Percentiles rank a stretch among this genome's conserved stretches.
Evolutionary conservation across 2,888 invertebrate genomes (phyloP).

Genomic region (Uloborus plumipes): DNA sequence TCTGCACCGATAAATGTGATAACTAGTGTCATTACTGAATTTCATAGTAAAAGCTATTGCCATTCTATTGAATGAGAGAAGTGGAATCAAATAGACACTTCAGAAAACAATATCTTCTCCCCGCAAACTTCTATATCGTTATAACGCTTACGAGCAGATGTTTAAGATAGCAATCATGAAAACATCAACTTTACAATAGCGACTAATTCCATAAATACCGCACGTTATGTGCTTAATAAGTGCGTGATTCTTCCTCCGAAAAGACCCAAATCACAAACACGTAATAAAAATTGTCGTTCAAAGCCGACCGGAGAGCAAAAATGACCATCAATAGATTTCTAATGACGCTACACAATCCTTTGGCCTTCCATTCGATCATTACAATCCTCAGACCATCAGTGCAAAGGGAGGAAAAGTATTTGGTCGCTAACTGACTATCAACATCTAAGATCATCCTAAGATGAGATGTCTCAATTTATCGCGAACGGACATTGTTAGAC

Average conservation of each 20-base stretch:
- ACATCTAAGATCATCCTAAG: neutral
- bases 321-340: slow-evolving; percentile 25
- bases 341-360: slow-evolving; percentile 6
- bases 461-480: slow-evolving; percentile 28
- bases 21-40: too few relatives aligned
- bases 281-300: neutral
- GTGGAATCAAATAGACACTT: too few relatives aligned
- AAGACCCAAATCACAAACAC: neutral
- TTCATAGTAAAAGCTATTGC: too few relatives aligned
- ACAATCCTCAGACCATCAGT: slow-evolving; percentile 18
- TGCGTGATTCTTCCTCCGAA: neutral
- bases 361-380: neutral
- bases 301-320: slow-evolving; percentile 3
- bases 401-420: slow-evolving; percentile 24
- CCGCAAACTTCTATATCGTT: too few relatives aligned
- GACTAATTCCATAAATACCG: too few relatives aligned
- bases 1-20: too few relatives aligned
- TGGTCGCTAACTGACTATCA: slow-evolving; percentile 34
- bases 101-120: too few relatives aligned
- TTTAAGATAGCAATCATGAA: too few relatives aligned
- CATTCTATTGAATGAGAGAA: too few relatives aligned
- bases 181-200: too few relatives aligned
- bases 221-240: too few relatives aligned
- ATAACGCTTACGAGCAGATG: too few relatives aligned
- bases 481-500: slow-evolving; percentile 15